These are phyloP conservation scores for Myocastor coypus DNA, from an alignment of 2,113 vertebrate genomes.

Conservation along the genomic window DNA sequence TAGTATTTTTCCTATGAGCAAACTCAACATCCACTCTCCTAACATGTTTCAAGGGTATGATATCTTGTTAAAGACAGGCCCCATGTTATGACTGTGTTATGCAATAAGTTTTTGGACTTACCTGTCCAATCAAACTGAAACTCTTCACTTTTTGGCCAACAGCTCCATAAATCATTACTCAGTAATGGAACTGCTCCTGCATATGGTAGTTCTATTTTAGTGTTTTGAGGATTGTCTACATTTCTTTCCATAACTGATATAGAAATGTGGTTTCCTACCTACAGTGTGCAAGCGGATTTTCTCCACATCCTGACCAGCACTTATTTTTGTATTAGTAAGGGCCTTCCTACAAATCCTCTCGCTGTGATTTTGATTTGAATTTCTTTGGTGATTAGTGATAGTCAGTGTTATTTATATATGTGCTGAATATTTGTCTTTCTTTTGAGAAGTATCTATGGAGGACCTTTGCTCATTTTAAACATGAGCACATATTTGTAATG, in stretches of 20 bases:
- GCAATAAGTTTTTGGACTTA: not conserved
- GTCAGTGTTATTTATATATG: not conserved
- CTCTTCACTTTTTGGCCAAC: not conserved
- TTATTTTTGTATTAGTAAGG: not conserved
- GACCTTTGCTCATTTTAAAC: not conserved
- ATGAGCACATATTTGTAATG: not conserved
- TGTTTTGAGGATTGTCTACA: not conserved
- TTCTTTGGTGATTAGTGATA: too few species aligned
- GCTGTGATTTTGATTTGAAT: not conserved
- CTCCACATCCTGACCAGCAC: fast-evolving
- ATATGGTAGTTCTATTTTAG: not conserved
- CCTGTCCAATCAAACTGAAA: not conserved
- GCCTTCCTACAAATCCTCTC: not conserved
- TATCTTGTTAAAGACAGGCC: not conserved
- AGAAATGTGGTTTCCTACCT: not conserved
- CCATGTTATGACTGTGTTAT: not conserved
- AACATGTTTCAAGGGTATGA: not conserved
- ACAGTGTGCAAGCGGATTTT: not conserved
- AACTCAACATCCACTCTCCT: not conserved
- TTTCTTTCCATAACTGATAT: not conserved
- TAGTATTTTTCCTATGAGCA: not conserved
- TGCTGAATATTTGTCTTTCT: not conserved
- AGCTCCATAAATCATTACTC: not conserved
- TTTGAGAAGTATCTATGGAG: not conserved
- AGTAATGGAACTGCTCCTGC: not conserved